These are phyloP conservation scores for Hypercompe scribonia DNA, from an alignment of 2,888 invertebrate species.

Conservation along the genomic window DNA sequence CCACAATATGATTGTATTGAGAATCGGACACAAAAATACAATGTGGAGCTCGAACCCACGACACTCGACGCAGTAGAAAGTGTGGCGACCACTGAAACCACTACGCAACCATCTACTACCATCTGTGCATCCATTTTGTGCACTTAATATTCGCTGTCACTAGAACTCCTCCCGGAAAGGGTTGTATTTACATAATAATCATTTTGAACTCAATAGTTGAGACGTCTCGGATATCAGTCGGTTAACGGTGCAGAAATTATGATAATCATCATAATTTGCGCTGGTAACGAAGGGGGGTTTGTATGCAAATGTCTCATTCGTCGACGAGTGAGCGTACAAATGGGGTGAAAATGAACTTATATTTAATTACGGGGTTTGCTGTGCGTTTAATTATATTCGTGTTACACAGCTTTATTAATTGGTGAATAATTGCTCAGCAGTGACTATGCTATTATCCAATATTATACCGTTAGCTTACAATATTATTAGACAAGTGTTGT, in stretches of 20 bases:
- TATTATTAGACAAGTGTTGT: too few relatives aligned
- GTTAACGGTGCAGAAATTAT: slow-evolving; percentile 45
- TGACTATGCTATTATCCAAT: background rate
- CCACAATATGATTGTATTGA: too few relatives aligned
- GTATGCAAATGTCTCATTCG: slow-evolving; percentile 38
- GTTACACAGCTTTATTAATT: slow-evolving; percentile 1
- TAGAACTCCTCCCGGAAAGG: slow-evolving; percentile 24
- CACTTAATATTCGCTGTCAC: slow-evolving; percentile 15
- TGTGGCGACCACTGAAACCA: too few relatives aligned
- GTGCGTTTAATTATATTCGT: slow-evolving; percentile 3
- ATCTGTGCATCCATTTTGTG: too few relatives aligned
- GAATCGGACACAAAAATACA: too few relatives aligned
- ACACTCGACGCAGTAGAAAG: too few relatives aligned
- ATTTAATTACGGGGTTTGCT: slow-evolving; percentile 13
- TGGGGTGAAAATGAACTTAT: slow-evolving; percentile 13
- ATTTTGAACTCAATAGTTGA: slow-evolving; percentile 43
- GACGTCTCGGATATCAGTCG: slow-evolving; percentile 38
- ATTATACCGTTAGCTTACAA: too few relatives aligned
- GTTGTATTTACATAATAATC: slow-evolving; percentile 49
- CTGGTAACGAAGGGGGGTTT: slow-evolving; percentile 17
- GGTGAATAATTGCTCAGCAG: background rate
- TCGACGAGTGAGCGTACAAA: slow-evolving; percentile 11
- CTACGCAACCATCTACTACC: too few relatives aligned
- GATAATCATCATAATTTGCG: slow-evolving; percentile 39
- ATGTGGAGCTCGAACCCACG: too few relatives aligned